These are phyloP conservation scores for Cephonodes hylas DNA, from an alignment of 2,888 invertebrate genomes.

Conservation along the genomic window DNA sequence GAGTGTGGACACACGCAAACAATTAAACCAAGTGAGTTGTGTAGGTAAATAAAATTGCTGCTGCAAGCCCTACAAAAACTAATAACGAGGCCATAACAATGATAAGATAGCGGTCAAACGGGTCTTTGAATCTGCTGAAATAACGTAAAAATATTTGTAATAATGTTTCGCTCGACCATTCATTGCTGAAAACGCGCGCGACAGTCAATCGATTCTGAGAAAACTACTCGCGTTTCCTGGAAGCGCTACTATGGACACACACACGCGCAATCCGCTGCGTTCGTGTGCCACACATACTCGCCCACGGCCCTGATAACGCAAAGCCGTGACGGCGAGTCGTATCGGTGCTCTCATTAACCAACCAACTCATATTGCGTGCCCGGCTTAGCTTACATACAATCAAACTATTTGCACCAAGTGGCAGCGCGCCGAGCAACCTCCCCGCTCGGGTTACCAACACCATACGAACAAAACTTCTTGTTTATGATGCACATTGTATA, in stretches of 20 bases:
- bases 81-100: conserved; percentile 28
- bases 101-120: conserved; percentile 35
- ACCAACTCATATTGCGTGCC: conserved; percentile 64
- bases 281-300: conserved; percentile 58
- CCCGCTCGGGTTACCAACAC: not conserved
- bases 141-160: conserved; percentile 30
- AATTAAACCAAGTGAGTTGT: not conserved
- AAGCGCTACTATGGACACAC: conserved; percentile 74
- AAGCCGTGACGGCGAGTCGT: conserved; percentile 65
- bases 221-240: conserved; percentile 77
- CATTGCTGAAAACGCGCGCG: conserved; percentile 74
- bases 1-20: not conserved
- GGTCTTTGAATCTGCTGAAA: conserved; percentile 19
- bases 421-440: conserved; percentile 20
- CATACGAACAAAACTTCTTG: not conserved
- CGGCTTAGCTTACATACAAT: conserved; percentile 70
- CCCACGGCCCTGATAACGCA: conserved; percentile 74
- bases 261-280: conserved; percentile 46
- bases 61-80: conserved; percentile 14
- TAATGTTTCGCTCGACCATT: conserved; percentile 53
- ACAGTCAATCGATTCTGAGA: conserved; percentile 73
- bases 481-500: not conserved
- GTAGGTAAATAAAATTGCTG: not conserved
- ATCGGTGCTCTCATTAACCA: conserved; percentile 72
- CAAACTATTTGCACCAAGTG: conserved; percentile 59